Base-by-base conservation (phyloP, 2,888 invertebrate genomes). In the Eulithis testata region DNA sequence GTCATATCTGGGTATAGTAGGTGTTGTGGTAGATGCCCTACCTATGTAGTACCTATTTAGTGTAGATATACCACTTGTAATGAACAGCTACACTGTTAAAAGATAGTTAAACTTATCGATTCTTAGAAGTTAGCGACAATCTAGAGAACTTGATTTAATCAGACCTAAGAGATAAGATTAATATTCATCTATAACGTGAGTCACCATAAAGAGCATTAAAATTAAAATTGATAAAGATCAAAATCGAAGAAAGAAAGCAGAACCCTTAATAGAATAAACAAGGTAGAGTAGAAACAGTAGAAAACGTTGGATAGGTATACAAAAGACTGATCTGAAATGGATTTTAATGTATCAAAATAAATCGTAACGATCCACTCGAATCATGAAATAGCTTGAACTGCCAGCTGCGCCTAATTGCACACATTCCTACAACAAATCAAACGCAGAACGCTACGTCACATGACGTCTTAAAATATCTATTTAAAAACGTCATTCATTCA, bases 401-500 rank as follows among this genome's bases (percentile, higher is more conserved):
- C 60, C 69, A 59, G 68, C 68, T 69, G 72, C 68, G 67, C 62
- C 63, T 63, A 74, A 75, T 75, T 73, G 79, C 69, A 69, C 77
- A 79, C 86, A 88, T 88, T 88, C 86, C 75, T 72, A 81, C 80
- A 82, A 76, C 79, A 80, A 84, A 80, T 69, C 85, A 86, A 85
- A 87, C 86, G 87, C 84, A 87, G 84, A 86, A 87, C 75, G 74
- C 78, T 73, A 76, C 74, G 73, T 72, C 72, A 63, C 58, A 70
- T 80, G 79, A 85, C 88, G 88, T 87, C 88, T 85, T 78, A 64
- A 31, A 68, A 60, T 76, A 27, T 77, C 77, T 88, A 89, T 89
- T 87, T 88, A 85, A 88, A 81, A 87, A 87, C 93, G 92, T 93
- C 93, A 93, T 82, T 78, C 93, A 93, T 93, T 93, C 93, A 93